A percentile compares a stretch with the other conserved stretches of the same genome.
These are phyloP conservation scores for Sphecodes monilicornis DNA, from an alignment of 2,888 invertebrate genomes.

Conservation along the genomic window DNA sequence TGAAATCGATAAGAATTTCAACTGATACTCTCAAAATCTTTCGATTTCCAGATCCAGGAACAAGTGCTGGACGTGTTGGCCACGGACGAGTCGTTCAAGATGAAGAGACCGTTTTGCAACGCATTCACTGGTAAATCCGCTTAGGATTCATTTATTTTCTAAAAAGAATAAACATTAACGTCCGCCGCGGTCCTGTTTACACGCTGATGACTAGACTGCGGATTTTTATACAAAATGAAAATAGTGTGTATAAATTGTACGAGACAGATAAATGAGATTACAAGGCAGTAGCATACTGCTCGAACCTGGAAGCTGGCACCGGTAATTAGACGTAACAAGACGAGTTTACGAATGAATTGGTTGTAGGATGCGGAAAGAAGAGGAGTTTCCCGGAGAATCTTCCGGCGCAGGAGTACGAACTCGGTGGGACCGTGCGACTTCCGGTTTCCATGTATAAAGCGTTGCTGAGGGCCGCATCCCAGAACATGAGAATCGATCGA, in stretches of 20 bases:
- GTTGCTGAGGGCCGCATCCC: conserved; percentile 69
- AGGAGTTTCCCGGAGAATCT: conserved; percentile 67
- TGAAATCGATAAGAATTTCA: neutral
- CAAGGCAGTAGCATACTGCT: no score
- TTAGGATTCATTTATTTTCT: neutral
- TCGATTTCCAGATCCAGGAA: conserved; percentile 66
- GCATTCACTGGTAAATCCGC: conserved; percentile 91
- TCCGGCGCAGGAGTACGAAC: conserved; percentile 34
- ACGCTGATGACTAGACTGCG: neutral
- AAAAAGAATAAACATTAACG: neutral
- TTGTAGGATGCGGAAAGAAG: conserved; percentile 78
- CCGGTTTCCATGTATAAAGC: conserved; percentile 75
- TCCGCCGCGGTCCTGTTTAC: neutral
- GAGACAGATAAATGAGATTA: no score
- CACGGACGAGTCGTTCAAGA: conserved; percentile 65
- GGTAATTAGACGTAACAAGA: neutral
- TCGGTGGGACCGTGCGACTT: conserved; percentile 57
- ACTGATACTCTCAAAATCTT: neutral
- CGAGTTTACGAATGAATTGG: neutral
- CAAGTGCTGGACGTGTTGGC: conserved; percentile 64
- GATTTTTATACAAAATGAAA: neutral
- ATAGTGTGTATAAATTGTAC: neutral
- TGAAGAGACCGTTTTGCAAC: conserved; percentile 94
- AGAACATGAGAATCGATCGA: conserved; percentile 67
- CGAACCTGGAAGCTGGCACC: neutral